phyloP scores from a whole-genome alignment of 2,888 invertebrate species.

The Allophyes oxyacanthae region DNA sequence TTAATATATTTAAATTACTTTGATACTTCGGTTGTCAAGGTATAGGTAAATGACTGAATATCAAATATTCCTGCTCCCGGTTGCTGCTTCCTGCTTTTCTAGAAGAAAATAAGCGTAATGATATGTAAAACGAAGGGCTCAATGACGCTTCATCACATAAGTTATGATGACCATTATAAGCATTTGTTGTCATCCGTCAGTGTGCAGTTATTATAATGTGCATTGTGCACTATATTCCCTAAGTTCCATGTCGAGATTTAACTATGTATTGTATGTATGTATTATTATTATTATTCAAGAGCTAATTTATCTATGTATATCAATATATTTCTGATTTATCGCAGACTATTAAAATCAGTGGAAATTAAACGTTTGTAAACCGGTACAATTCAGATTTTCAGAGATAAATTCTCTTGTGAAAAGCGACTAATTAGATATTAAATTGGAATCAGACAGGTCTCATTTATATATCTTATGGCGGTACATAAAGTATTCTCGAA shows the following conservation, averaged over 20 bases:
- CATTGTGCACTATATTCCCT: conserved; percentile 20
- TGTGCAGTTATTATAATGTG: conserved; percentile 20
- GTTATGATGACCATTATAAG: conserved; percentile 20
- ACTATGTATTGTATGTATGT: conserved; percentile 6
- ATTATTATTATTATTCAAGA: too few relatives aligned
- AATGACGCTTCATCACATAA: conserved; percentile 20
- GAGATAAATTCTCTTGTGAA: conserved; percentile 18
- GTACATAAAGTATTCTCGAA: conserved; percentile 13
- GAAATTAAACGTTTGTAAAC: conserved; percentile 22
- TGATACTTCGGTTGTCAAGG: conserved; percentile 32
- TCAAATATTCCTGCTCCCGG: background rate
- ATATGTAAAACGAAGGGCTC: conserved; percentile 1
- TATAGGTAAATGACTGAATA: conserved; percentile 5
- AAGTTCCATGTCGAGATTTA: conserved; percentile 12
- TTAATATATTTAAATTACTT: conserved; percentile 39
- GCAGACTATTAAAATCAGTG: too few relatives aligned
- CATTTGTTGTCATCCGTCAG: conserved; percentile 14
- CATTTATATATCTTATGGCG: conserved; percentile 13
- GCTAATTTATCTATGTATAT: too few relatives aligned
- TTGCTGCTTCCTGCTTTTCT: too few relatives aligned
- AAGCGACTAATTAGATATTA: conserved; percentile 17
- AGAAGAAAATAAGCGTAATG: background rate
- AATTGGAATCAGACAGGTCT: conserved; percentile 16
- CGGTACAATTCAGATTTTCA: conserved; percentile 21
- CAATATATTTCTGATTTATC: conserved; percentile 37